Percentiles rank a stretch among this genome's conserved stretches.
Evolutionary conservation across 2,888 invertebrate species (phyloP).

Genomic region (Saturnia pavonia): DNA sequence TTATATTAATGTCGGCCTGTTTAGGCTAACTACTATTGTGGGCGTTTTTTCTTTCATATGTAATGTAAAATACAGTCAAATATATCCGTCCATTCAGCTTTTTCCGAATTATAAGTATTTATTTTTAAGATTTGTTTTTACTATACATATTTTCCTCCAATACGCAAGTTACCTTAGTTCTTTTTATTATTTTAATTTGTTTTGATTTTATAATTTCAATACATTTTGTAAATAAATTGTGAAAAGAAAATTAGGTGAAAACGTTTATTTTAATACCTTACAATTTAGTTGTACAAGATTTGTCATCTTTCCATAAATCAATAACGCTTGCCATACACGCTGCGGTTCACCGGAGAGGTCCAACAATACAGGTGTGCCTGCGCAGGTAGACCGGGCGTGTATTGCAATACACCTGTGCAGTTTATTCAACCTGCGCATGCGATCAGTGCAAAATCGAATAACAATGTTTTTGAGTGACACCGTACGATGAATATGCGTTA

Average conservation of each 20-base stretch:
- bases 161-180: background rate
- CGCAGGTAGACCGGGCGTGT: no score
- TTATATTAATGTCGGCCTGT: background rate
- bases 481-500: no score
- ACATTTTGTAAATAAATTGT: background rate
- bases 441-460: no score
- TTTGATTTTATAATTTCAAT: background rate
- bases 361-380: no score
- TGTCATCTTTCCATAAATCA: background rate
- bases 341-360: no score
- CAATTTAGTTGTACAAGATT: background rate
- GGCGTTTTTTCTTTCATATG: background rate
- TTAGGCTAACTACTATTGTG: background rate
- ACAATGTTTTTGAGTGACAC: no score
- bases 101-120: background rate
- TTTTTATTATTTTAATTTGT: no score
- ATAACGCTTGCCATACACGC: no score
- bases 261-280: background rate
- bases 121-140: background rate
- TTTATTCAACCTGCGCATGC: no score
- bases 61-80: background rate
- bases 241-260: background rate
- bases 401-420: no score
- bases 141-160: background rate
- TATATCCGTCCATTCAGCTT: background rate